Base-by-base conservation (phyloP, 2,113 vertebrate genomes). In the Atractosteus spatula region DNA sequence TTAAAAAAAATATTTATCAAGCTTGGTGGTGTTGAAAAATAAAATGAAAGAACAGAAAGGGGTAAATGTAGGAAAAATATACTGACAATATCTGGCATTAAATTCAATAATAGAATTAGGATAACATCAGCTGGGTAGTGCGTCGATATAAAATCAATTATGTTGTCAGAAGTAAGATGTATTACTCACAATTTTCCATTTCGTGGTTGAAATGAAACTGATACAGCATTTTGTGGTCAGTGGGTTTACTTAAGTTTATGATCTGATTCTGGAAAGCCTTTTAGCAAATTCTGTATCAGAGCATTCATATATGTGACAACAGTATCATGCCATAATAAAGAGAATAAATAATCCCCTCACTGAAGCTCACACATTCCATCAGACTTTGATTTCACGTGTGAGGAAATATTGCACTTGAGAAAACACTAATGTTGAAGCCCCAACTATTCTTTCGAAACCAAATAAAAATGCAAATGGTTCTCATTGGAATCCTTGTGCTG, bases 141-240 rank as follows among this genome's bases (percentile, higher is more conserved):
- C 79, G 76, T 81, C 77, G 43, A 83, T 81, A 78, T 74, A 82
- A 83, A 81, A 82, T 83, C 82, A 82, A 79, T 83, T 79, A 82
- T 73, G 74, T 70, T 83, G 80, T 82, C 80, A 78, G 77, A 79
- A 78, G 67, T 69, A 75, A 75, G 71, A 73, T 29, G 69, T 54
- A 70, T 51, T 47, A 16, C 5, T 17, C 16, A 57, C 57, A 1
- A 66, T 65, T 66, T 65, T 75, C 17, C 66, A 44, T 72, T 11
- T 59, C 3, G 56, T 72, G 12, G n/a, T 17, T 55, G 8, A 66
- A 43, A 66, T 59, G 47, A 74, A 0, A n/a, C 8, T 69, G 3
- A 11, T 55, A 3, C 56, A 43, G 62, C 42, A 62, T 43, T 4
- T 29, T 64, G 7, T 2, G 6, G 70, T 55, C 70, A 64, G 10